These are phyloP conservation scores for Sternarchorhynchus goeldii DNA, from an alignment of 2,797 vertebrate species.

Conservation along the genomic window DNA sequence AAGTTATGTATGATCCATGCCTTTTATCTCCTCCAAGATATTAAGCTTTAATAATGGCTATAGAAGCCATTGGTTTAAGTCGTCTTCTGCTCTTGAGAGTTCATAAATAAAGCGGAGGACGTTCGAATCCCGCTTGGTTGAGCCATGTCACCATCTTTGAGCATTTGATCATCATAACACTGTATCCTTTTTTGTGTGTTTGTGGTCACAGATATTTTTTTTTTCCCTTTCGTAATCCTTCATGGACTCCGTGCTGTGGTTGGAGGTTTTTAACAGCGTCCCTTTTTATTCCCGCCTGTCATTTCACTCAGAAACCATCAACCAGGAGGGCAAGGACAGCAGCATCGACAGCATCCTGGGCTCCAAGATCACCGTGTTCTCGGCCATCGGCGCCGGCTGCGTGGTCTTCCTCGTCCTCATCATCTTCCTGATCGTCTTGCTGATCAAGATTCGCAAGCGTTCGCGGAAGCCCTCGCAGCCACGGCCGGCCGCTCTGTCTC, in stretches of 20 bases:
- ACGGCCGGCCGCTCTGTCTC: slow-evolving; percentile 76
- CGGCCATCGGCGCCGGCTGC: slow-evolving; percentile 85
- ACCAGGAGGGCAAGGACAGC: slow-evolving; percentile 78
- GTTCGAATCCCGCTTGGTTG: neutral
- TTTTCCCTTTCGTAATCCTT: too few species aligned
- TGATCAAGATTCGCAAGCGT: slow-evolving; percentile 96
- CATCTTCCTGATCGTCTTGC: slow-evolving; percentile 90
- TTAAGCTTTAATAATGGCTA: neutral
- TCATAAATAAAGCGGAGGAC: neutral
- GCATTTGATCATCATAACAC: neutral
- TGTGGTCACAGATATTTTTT: too few species aligned
- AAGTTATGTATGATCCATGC: neutral
- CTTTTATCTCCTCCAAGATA: too few species aligned
- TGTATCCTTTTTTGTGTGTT: neutral
- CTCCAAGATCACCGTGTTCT: slow-evolving; percentile 89
- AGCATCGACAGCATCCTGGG: slow-evolving; percentile 82
- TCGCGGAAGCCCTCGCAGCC: slow-evolving; percentile 86
- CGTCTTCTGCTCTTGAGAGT: neutral
- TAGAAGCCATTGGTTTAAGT: neutral
- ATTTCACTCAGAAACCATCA: slow-evolving; percentile 75
- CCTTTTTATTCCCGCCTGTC: neutral
- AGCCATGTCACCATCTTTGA: neutral
- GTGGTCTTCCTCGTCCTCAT: slow-evolving; percentile 95
- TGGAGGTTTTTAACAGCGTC: neutral
- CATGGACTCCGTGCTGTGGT: neutral